Percentiles rank a stretch among this genome's conserved stretches.
Evolutionary conservation across 1,140 invertebrate species (phyloP).

Genomic region (Penaeus vannamei): DNA sequence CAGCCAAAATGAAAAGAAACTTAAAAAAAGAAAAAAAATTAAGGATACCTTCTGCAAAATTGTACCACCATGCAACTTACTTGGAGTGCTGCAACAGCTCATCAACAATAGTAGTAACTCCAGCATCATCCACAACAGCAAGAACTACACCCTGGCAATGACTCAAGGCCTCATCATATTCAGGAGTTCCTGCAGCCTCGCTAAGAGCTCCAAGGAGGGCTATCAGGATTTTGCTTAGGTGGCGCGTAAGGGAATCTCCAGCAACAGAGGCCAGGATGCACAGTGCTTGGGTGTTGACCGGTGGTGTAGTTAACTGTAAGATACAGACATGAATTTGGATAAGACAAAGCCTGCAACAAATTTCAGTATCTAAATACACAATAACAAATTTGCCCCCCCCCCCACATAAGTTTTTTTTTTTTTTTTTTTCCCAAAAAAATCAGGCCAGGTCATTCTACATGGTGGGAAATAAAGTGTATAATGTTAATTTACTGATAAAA

Average conservation of each 20-base stretch:
- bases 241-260: conserved; percentile 91
- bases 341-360: too few relatives aligned
- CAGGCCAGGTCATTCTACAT: neutral
- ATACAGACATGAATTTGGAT: neutral
- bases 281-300: conserved; percentile 92
- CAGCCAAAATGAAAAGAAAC: neutral
- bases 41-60: neutral
- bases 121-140: conserved; percentile 88
- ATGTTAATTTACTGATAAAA: conserved; percentile 38
- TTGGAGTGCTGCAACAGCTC: conserved; percentile 87
- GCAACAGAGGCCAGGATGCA: conserved; percentile 94
- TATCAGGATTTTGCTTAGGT: conserved; percentile 91
- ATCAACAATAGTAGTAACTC: conserved; percentile 90
- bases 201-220: conserved; percentile 87
- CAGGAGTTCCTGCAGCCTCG: conserved; percentile 77
- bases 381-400: neutral
- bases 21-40: neutral
- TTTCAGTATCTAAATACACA: too few relatives aligned
- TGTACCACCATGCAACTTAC: conserved; percentile 72
- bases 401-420: neutral
- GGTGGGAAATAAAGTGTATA: conserved; percentile 36
- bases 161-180: conserved; percentile 78
- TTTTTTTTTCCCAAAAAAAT: neutral
- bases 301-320: conserved; percentile 82
- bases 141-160: conserved; percentile 93